Evolutionary conservation across 2,888 invertebrate species (phyloP).

Genomic region (Ptilodon capucinus): DNA sequence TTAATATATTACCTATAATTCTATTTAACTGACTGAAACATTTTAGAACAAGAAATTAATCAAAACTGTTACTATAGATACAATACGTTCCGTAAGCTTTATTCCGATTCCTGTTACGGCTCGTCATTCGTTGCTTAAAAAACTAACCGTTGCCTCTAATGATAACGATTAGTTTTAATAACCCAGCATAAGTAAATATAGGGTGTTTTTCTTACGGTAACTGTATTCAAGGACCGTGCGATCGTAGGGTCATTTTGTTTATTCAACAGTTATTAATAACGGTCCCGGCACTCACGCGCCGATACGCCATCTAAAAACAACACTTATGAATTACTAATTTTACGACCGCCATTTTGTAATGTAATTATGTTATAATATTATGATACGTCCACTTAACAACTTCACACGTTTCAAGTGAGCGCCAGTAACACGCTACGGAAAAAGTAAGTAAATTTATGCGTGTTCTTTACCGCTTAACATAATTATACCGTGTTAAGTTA

Average conservation of each 20-base stretch:
- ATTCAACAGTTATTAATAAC: constrained; percentile 67
- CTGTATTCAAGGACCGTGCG: constrained; percentile 3
- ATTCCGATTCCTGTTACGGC: too few relatives aligned
- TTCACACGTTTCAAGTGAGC: constrained; percentile 52
- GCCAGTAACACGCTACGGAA: constrained; percentile 28
- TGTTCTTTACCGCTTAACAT: constrained; percentile 28
- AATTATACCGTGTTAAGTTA: constrained; percentile 15
- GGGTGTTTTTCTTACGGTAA: not conserved
- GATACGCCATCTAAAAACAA: constrained; percentile 78
- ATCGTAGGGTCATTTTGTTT: constrained; percentile 58
- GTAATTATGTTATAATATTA: constrained; percentile 71
- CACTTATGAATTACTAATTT: constrained; percentile 77
- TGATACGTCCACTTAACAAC: constrained; percentile 63
- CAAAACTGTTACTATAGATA: too few relatives aligned
- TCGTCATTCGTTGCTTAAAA: too few relatives aligned
- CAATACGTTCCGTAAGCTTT: too few relatives aligned
- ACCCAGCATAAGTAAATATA: too few relatives aligned
- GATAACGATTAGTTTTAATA: too few relatives aligned
- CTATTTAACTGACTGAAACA: too few relatives aligned
- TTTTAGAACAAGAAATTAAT: too few relatives aligned
- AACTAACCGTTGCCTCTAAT: too few relatives aligned
- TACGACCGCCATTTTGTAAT: constrained; percentile 58
- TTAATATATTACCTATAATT: too few relatives aligned
- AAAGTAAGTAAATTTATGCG: constrained; percentile 31
- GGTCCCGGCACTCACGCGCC: constrained; percentile 47